These are phyloP conservation scores for Euzophera pinguis DNA, from an alignment of 2,888 invertebrate genomes.

Conservation along the genomic window DNA sequence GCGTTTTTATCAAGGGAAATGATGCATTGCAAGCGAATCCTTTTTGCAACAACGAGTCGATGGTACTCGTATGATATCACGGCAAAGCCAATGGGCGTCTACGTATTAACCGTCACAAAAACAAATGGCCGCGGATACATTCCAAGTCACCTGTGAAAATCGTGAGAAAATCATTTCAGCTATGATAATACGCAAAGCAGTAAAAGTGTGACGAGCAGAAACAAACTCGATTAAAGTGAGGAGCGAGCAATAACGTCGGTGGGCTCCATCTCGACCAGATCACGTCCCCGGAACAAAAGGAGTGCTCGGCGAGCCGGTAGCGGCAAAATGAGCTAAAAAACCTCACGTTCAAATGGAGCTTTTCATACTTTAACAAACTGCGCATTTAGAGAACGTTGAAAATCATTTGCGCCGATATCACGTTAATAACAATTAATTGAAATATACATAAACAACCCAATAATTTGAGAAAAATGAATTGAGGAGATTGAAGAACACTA, in stretches of 20 bases:
- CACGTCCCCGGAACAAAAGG: conserved; percentile 74
- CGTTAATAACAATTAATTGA: neutral
- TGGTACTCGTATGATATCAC: conserved; percentile 41
- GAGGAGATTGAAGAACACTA: too few relatives aligned
- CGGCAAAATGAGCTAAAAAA: conserved; percentile 61
- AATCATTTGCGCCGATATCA: conserved; percentile 15
- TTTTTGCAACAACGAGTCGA: conserved; percentile 48
- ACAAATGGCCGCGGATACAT: conserved; percentile 52
- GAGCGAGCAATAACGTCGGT: conserved; percentile 63
- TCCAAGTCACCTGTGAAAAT: conserved; percentile 28
- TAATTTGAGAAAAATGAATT: too few relatives aligned
- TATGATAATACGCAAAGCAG: conserved; percentile 51
- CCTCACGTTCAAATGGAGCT: conserved; percentile 62
- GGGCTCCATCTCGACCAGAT: conserved; percentile 71
- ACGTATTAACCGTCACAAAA: conserved; percentile 51
- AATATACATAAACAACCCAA: neutral
- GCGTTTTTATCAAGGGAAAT: conserved; percentile 52
- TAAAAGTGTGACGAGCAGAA: conserved; percentile 55
- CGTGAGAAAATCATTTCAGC: conserved; percentile 49
- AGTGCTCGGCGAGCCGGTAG: conserved; percentile 55
- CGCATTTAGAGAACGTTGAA: conserved; percentile 46
- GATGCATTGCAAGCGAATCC: conserved; percentile 58
- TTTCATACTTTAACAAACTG: conserved; percentile 68
- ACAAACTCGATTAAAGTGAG: conserved; percentile 63
- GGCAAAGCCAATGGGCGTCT: conserved; percentile 52